A percentile compares a stretch with the other conserved stretches of the same genome.
phyloP scores from a whole-genome alignment of 92 coral and sea anemone genomes.

The Epizoanthus rinbou region DNA sequence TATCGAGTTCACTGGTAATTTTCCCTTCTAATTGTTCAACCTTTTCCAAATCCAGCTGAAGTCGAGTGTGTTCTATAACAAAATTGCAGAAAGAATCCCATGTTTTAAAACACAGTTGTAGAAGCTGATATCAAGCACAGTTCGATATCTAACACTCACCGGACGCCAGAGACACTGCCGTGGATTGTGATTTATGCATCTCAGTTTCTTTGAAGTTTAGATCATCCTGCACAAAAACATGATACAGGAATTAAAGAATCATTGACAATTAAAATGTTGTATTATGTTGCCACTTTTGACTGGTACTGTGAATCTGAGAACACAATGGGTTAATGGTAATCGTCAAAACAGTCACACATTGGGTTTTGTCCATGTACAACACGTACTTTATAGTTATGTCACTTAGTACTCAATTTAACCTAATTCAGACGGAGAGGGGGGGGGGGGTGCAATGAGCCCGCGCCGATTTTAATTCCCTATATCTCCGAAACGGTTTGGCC shows the following conservation, averaged over 20 bases:
- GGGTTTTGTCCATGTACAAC: too few relatives aligned
- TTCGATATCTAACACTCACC: conserved; percentile 51
- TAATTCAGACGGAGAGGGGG: too few relatives aligned
- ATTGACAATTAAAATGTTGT: not conserved
- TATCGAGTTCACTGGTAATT: conserved; percentile 84
- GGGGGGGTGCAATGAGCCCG: too few relatives aligned
- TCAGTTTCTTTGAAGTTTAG: conserved; percentile 93
- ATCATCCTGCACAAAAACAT: conserved; percentile 74
- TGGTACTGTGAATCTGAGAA: not conserved
- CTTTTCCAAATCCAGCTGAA: conserved; percentile 93
- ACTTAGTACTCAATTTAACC: too few relatives aligned
- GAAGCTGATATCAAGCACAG: too few relatives aligned
- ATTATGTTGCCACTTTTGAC: not conserved
- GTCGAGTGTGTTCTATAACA: conserved; percentile 79
- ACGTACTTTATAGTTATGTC: too few relatives aligned
- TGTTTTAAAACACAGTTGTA: too few relatives aligned
- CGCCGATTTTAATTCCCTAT: too few relatives aligned
- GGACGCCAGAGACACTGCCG: conserved; percentile 85
- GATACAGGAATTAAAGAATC: not conserved
- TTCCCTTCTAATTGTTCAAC: conserved; percentile 97
- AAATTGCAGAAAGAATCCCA: not conserved
- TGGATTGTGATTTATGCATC: conserved; percentile 98
- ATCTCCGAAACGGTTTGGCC: too few relatives aligned
- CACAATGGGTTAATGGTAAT: not conserved
- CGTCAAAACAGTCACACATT: not conserved